Evolutionary conservation across 2,888 invertebrate species (phyloP).

Genomic region (Hirudinaria manillensis): DNA sequence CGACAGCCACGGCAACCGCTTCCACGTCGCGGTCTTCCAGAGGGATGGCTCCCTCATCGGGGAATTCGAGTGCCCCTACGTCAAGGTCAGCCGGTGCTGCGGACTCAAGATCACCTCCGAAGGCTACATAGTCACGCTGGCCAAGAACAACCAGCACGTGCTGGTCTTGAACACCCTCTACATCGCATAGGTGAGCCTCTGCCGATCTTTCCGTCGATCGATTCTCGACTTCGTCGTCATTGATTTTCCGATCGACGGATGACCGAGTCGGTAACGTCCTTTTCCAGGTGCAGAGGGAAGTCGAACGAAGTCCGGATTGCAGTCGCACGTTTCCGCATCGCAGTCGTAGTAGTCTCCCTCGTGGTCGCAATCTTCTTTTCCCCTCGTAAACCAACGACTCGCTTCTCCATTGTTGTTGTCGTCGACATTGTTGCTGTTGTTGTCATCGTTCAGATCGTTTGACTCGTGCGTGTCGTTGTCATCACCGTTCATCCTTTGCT

Average conservation of each 20-base stretch:
- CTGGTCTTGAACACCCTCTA: conserved; percentile 68
- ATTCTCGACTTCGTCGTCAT: neutral
- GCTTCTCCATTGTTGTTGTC: too few relatives aligned
- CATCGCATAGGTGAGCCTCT: conserved; percentile 37
- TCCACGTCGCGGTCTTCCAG: conserved; percentile 91
- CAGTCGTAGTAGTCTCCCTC: too few relatives aligned
- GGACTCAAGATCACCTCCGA: conserved; percentile 93
- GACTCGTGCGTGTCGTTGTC: too few relatives aligned
- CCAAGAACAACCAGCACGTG: conserved; percentile 97
- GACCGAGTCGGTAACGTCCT: neutral
- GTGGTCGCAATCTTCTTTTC: too few relatives aligned
- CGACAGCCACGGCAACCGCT: conserved; percentile 93
- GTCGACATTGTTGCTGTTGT: too few relatives aligned
- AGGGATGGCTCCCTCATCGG: conserved; percentile 66
- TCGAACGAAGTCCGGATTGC: neutral
- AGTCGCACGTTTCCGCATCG: too few relatives aligned
- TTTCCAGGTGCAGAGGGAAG: neutral
- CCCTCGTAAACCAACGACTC: too few relatives aligned
- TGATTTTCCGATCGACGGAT: neutral
- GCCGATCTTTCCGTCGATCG: neutral
- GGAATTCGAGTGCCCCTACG: conserved; percentile 93
- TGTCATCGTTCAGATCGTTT: too few relatives aligned
- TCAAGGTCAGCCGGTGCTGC: conserved; percentile 95
- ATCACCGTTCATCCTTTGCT: too few relatives aligned
- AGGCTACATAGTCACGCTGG: conserved; percentile 80